Evolutionary conservation across 2,797 vertebrate genomes (phyloP).

Genomic region (Microctenopoma stevenorrisi): DNA sequence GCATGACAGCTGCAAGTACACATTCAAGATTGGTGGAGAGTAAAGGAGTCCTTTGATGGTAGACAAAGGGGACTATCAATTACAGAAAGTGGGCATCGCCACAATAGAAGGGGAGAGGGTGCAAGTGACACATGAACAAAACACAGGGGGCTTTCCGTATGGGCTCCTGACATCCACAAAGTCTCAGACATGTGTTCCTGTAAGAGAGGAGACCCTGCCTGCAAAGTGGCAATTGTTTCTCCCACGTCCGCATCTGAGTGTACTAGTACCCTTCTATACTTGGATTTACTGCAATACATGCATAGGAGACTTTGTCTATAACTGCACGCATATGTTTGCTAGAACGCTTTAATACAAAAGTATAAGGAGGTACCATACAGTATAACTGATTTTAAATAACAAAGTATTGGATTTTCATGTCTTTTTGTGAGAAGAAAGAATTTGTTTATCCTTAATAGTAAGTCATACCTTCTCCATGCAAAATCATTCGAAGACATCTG

Average conservation of each 20-base stretch:
- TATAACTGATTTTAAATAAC: too few species aligned
- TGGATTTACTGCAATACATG: neutral
- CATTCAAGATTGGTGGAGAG: conserved; percentile 81
- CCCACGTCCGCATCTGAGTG: conserved; percentile 51
- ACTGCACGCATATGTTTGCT: too few species aligned
- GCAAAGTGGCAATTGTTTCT: conserved; percentile 64
- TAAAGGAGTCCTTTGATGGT: conserved; percentile 85
- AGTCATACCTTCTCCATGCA: neutral
- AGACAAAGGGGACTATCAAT: conserved; percentile 89
- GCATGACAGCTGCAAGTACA: conserved; percentile 90
- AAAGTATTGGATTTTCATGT: neutral
- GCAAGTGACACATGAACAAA: conserved; percentile 94
- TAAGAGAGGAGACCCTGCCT: conserved; percentile 58
- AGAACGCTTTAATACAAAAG: too few species aligned
- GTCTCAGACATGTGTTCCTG: conserved; percentile 88
- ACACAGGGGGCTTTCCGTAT: conserved; percentile 85
- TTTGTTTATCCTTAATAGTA: neutral
- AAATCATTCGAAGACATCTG: conserved; percentile 19
- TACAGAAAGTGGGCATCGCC: conserved; percentile 85
- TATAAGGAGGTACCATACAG: too few species aligned
- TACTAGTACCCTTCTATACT: neutral
- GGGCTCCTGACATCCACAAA: conserved; percentile 86
- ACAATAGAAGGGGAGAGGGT: conserved; percentile 84
- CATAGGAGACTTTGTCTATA: neutral
- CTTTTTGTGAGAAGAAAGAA: neutral